These are phyloP conservation scores for Drosophila nebulosa DNA, from an alignment of 1,140 invertebrate species.

Conservation along the genomic window DNA sequence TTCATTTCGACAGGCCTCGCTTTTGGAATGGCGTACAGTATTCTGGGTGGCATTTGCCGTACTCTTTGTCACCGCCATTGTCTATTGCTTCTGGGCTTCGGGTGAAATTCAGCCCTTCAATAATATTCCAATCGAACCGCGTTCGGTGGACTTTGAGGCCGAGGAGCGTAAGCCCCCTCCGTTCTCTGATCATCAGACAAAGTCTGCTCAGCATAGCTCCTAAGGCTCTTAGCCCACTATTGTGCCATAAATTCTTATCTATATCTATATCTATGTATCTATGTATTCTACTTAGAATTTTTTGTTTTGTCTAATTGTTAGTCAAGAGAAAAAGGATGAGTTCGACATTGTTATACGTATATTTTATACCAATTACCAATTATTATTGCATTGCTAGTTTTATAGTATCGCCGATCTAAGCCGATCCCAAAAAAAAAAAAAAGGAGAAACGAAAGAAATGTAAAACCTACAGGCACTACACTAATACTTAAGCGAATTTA, in stretches of 20 bases:
- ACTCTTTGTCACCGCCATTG: constrained; percentile 87
- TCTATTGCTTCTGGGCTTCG: constrained; percentile 88
- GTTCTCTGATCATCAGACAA: constrained; percentile 11
- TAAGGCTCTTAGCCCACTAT: constrained; percentile 23
- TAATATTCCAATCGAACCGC: constrained; percentile 70
- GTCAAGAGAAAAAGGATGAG: constrained; percentile 4
- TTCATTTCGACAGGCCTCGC: constrained; percentile 83
- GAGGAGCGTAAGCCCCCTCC: constrained; percentile 47
- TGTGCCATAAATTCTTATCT: constrained; percentile 48
- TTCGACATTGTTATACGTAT: constrained; percentile 10
- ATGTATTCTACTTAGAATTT: constrained; percentile 39
- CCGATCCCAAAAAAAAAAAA: constrained; percentile 7
- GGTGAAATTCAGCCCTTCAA: constrained; percentile 89
- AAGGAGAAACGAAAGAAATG: neutral
- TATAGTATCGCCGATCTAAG: constrained; percentile 69
- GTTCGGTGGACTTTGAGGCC: constrained; percentile 57
- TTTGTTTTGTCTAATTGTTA: constrained; percentile 12
- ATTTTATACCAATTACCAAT: constrained; percentile 32
- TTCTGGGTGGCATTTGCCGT: constrained; percentile 89
- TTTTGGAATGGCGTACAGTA: constrained; percentile 90
- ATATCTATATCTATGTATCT: neutral
- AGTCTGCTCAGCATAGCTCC: constrained; percentile 49
- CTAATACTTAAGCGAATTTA: constrained; percentile 56
- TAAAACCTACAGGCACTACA: constrained; percentile 2
- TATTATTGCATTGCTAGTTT: constrained; percentile 61